Percentiles rank a stretch among this genome's conserved stretches.
Evolutionary conservation across 1,140 invertebrate genomes (phyloP).

Genomic region (Eriosoma lanigerum): DNA sequence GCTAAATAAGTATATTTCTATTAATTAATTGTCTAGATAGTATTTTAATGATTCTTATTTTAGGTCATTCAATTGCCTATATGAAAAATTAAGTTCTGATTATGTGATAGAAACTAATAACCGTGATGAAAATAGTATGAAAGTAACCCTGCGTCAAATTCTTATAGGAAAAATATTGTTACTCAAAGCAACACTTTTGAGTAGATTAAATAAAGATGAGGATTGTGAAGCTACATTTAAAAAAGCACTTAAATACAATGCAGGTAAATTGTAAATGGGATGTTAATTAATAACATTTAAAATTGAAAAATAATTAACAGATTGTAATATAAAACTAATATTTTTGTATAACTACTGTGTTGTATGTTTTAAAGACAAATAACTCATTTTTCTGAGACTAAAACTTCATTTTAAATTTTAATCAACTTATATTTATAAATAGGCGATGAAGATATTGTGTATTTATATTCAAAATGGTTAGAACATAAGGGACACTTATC

Average conservation of each 20-base stretch:
- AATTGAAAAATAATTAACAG: too few relatives aligned
- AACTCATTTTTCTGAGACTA: too few relatives aligned
- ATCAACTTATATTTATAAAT: background rate
- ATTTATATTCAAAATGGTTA: constrained; percentile 44
- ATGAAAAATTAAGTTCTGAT: constrained; percentile 1
- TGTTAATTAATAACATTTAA: too few relatives aligned
- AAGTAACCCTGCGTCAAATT: background rate
- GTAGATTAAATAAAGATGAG: background rate
- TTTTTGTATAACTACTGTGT: too few relatives aligned
- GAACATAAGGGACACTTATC: constrained; percentile 34
- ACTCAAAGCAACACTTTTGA: constrained; percentile 37
- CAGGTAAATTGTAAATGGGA: background rate
- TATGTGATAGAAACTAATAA: background rate
- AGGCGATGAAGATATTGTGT: constrained; percentile 46
- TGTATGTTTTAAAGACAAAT: too few relatives aligned
- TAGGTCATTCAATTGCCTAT: constrained; percentile 39
- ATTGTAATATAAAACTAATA: too few relatives aligned
- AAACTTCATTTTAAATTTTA: too few relatives aligned
- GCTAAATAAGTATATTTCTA: constrained; percentile 36
- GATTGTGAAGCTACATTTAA: constrained; percentile 35
- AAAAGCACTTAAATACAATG: constrained; percentile 29
- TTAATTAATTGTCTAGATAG: background rate
- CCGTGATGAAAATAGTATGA: background rate
- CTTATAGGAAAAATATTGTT: constrained; percentile 44
- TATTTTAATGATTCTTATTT: constrained; percentile 19